Evolutionary conservation across 2,797 vertebrate genomes (phyloP).

Genomic region (Xyrichtys novacula): DNA sequence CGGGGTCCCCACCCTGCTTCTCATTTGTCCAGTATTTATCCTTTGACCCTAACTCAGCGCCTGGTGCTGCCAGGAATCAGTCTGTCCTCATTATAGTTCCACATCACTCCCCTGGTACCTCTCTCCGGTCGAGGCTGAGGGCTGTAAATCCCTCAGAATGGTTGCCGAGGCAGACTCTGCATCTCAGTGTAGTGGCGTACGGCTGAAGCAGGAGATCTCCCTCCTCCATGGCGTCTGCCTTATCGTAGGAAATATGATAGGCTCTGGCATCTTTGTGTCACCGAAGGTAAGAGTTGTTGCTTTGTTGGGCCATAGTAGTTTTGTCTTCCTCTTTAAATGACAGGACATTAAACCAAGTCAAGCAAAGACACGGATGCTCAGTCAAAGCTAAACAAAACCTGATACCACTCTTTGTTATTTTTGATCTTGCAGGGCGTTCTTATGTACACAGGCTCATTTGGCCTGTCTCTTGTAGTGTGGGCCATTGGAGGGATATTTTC

Average conservation of each 20-base stretch:
- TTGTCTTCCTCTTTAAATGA: background rate
- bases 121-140: conserved; percentile 2
- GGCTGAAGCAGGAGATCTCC: conserved; percentile 87
- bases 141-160: conserved; percentile 64
- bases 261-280: conserved; percentile 87
- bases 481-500: conserved; percentile 86
- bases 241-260: conserved; percentile 89
- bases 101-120: background rate
- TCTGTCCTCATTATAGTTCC: background rate
- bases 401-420: conserved; percentile 1
- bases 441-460: conserved; percentile 82
- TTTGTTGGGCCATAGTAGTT: background rate
- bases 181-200: conserved; percentile 72
- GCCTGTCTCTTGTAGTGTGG: conserved; percentile 86
- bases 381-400: background rate
- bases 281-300: conserved; percentile 73
- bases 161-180: conserved; percentile 54
- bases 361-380: too few species aligned
- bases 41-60: background rate
- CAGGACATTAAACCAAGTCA: too few species aligned
- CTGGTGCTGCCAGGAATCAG: background rate
- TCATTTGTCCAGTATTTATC: background rate
- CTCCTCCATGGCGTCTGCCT: conserved; percentile 87
- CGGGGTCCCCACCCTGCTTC: background rate
- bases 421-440: conserved; percentile 82